Percentiles rank a stretch among this genome's conserved stretches.
Evolutionary conservation across 1,140 invertebrate genomes (phyloP).

Genomic region (Pachyrhynchus sulphureomaculatus): DNA sequence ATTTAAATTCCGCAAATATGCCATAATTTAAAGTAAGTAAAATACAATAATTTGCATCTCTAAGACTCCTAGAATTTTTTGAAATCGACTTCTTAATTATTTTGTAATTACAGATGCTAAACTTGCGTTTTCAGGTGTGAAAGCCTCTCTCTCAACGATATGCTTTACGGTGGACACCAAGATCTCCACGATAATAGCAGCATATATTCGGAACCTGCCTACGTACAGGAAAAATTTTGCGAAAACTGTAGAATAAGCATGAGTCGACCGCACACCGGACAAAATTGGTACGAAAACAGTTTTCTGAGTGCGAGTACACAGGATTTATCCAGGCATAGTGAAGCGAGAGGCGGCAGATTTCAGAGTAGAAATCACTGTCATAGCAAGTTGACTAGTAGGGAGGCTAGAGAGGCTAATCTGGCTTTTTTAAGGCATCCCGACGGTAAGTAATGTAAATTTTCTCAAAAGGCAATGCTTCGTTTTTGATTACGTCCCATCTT

Average conservation of each 20-base stretch:
- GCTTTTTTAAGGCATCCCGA: conserved; percentile 81
- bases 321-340: conserved; percentile 52
- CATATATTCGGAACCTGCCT: conserved; percentile 81
- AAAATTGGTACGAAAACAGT: conserved; percentile 54
- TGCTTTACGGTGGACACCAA: conserved; percentile 62
- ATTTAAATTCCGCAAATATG: too few relatives aligned
- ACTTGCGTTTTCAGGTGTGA: conserved; percentile 51
- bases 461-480: too few relatives aligned
- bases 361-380: conserved; percentile 53
- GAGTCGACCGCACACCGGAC: conserved; percentile 68
- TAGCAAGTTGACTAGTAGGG: conserved; percentile 53
- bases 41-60: too few relatives aligned
- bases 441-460: too few relatives aligned
- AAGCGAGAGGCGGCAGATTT: conserved; percentile 42
- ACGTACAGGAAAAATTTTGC: conserved; percentile 73
- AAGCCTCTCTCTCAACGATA: conserved; percentile 71
- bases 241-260: conserved; percentile 73
- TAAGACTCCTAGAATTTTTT: too few relatives aligned
- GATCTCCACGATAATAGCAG: conserved; percentile 69
- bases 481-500: neutral
- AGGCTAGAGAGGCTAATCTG: conserved; percentile 60
- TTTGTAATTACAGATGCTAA: neutral
- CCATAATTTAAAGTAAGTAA: too few relatives aligned
- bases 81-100: neutral
- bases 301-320: conserved; percentile 52